These are phyloP conservation scores for Henicopernis longicauda DNA, from an alignment of 2,113 vertebrate genomes.

Conservation along the genomic window DNA sequence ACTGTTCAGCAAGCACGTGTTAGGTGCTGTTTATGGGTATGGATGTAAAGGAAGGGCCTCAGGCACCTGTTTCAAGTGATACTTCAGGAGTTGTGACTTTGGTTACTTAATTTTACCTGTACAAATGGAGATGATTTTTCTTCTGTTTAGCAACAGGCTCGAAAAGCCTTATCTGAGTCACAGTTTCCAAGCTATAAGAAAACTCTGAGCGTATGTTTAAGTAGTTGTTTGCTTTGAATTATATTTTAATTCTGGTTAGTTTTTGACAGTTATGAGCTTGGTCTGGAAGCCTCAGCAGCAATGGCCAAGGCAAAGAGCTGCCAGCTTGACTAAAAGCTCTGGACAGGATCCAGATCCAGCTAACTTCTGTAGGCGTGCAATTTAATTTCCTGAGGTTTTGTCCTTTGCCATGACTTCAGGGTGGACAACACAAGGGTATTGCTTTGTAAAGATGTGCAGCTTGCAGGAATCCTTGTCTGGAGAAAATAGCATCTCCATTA, in stretches of 20 bases:
- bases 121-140: not conserved
- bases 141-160: not conserved
- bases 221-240: not conserved
- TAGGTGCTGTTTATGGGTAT: fast-evolving
- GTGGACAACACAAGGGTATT: not conserved
- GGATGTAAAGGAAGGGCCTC: not conserved
- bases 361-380: not conserved
- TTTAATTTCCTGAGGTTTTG: not conserved
- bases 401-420: not conserved
- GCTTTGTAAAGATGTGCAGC: not conserved
- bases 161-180: not conserved
- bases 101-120: not conserved
- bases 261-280: not conserved
- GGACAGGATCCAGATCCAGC: not conserved
- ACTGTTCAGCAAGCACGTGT: not conserved
- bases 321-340: not conserved
- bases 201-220: not conserved
- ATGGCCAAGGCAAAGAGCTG: not conserved
- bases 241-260: not conserved
- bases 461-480: not conserved
- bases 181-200: not conserved
- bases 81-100: not conserved
- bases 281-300: not conserved
- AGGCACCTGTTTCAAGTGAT: not conserved
- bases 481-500: not conserved